A percentile compares a stretch with the other conserved stretches of the same genome.
phyloP scores from a whole-genome alignment of 2,797 vertebrate genomes.

The Numenius phaeopus region DNA sequence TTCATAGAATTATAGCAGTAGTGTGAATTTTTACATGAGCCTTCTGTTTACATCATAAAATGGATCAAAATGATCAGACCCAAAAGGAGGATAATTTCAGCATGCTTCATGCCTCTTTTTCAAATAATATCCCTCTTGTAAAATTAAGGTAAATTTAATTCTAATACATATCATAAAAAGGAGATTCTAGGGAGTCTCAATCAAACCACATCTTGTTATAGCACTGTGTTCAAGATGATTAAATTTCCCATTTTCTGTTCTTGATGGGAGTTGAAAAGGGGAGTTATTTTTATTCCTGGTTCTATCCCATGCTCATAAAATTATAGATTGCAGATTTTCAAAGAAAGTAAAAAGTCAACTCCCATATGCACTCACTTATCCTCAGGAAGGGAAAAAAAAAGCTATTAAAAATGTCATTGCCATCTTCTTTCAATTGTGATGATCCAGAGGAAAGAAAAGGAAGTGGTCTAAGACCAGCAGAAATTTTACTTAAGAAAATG shows the following conservation, averaged over 20 bases:
- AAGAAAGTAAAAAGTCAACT: slow-evolving; percentile 28
- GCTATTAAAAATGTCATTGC: background rate
- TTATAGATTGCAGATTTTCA: slow-evolving; percentile 29
- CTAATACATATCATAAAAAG: slow-evolving; percentile 41
- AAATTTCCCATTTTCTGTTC: slow-evolving; percentile 56
- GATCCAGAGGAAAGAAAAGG: background rate
- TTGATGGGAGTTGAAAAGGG: slow-evolving; percentile 34
- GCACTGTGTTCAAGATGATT: slow-evolving; percentile 55
- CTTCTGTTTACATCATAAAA: slow-evolving; percentile 26
- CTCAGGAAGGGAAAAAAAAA: background rate
- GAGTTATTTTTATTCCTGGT: slow-evolving; percentile 41
- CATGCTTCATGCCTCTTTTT: slow-evolving; percentile 10
- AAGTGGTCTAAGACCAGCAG: background rate
- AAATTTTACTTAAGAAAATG: background rate
- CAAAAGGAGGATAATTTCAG: slow-evolving; percentile 7
- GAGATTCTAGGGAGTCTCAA: slow-evolving; percentile 40
- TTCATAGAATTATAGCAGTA: background rate
- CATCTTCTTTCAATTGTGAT: background rate
- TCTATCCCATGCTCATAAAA: slow-evolving; percentile 32
- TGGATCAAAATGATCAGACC: background rate
- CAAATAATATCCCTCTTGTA: slow-evolving; percentile 11
- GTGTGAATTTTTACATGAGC: background rate
- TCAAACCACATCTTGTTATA: slow-evolving; percentile 35
- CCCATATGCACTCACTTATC: background rate
- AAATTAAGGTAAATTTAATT: slow-evolving; percentile 45